phyloP scores from a whole-genome alignment of 2,113 vertebrate species.

The Oryctolagus cuniculus region DNA sequence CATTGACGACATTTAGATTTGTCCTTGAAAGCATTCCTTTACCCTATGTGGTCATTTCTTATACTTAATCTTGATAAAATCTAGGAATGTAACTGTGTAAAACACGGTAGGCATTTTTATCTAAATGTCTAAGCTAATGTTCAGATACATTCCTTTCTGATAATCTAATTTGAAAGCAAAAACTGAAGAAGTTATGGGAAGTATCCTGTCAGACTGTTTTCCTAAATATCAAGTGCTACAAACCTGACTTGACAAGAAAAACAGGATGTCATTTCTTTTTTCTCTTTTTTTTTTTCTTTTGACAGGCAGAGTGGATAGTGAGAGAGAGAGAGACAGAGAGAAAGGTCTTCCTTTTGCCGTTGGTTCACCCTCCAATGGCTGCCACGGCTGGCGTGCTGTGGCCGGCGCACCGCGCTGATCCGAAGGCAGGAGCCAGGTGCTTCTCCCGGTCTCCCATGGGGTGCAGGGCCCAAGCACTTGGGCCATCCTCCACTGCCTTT shows the following conservation, averaged over 20 bases:
- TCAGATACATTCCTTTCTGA: neutral
- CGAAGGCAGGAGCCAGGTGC: no score
- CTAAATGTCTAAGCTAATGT: conserved; percentile 32
- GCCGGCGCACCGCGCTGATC: no score
- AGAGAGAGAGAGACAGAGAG: no score
- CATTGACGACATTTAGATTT: no score
- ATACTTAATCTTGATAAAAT: conserved; percentile 60
- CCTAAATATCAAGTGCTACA: conserved; percentile 17
- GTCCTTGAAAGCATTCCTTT: conserved; percentile 40
- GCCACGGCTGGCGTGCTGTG: no score
- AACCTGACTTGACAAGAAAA: neutral
- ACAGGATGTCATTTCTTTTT: conserved; percentile 13
- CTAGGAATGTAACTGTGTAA: conserved; percentile 28
- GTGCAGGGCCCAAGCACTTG: no score
- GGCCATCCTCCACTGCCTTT: no score
- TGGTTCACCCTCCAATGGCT: no score
- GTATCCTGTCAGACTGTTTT: neutral
- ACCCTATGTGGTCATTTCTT: conserved; percentile 27
- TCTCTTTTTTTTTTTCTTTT: no score
- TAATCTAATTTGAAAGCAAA: conserved; percentile 31
- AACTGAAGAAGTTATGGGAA: neutral
- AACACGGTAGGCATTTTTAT: conserved; percentile 27
- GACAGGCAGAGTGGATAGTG: no score
- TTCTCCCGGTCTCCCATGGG: no score
- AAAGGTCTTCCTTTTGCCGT: no score